Evolutionary conservation across 2,888 invertebrate genomes (phyloP).

Genomic region (Drosophila maculinotata): DNA sequence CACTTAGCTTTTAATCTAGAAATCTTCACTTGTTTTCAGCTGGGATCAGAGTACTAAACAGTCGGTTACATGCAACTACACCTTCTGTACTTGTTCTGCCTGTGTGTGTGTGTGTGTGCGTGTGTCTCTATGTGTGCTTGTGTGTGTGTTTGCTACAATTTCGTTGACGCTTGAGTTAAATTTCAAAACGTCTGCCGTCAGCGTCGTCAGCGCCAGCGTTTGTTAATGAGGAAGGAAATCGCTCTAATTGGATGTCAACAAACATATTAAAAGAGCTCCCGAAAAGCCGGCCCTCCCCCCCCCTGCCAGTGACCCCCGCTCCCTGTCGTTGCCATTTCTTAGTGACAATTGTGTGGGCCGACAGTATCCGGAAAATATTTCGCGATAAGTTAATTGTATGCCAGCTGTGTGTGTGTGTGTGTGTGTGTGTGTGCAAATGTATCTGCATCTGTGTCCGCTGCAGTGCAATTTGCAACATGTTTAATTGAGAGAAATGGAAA

Average conservation of each 20-base stretch:
- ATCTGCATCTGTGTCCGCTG: conserved; percentile 9
- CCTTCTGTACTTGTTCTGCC: neutral
- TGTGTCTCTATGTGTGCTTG: conserved; percentile 22
- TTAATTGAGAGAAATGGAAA: conserved; percentile 73
- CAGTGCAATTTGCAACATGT: conserved; percentile 50
- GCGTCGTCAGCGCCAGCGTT: conserved; percentile 42
- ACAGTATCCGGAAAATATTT: conserved; percentile 75
- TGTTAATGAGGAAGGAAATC: conserved; percentile 81
- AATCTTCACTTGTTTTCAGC: no score
- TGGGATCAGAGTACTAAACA: neutral
- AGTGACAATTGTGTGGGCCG: conserved; percentile 71
- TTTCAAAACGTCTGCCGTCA: conserved; percentile 58
- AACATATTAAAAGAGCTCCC: conserved; percentile 65
- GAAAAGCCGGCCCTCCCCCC: neutral
- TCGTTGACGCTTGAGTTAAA: conserved; percentile 76
- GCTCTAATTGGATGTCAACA: conserved; percentile 81
- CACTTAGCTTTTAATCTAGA: no score
- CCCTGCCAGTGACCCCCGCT: neutral
- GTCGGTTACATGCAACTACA: no score
- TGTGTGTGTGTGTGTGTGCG: conserved; percentile 9
- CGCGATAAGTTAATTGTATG: conserved; percentile 78
- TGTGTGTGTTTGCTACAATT: conserved; percentile 59
- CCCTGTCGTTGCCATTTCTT: conserved; percentile 30
- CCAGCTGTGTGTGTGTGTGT: conserved; percentile 18
- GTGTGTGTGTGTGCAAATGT: conserved; percentile 1